A percentile compares a stretch with the other conserved stretches of the same genome.
Evolutionary conservation across 2,797 vertebrate genomes (phyloP).

Genomic region (Acanthurus leucopareius): DNA sequence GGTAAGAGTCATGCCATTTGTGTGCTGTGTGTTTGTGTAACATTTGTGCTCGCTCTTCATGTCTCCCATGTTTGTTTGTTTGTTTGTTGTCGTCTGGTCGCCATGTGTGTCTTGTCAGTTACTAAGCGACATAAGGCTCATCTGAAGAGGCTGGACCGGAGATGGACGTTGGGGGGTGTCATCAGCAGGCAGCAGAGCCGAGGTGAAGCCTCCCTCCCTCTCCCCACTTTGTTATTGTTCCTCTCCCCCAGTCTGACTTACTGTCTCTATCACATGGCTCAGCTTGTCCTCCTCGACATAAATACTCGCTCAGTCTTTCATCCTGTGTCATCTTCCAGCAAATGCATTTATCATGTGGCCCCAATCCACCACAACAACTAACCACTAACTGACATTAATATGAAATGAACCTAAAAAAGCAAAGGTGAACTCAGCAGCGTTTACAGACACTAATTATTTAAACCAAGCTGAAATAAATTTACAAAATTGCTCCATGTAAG

Average conservation of each 20-base stretch:
- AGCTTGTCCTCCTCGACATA: slow-evolving; percentile 32
- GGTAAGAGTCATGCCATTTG: slow-evolving; percentile 60
- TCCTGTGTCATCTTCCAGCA: slow-evolving; percentile 45
- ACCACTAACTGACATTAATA: slow-evolving; percentile 71
- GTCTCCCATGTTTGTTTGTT: slow-evolving; percentile 72
- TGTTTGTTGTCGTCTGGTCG: slow-evolving; percentile 68
- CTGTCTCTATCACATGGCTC: slow-evolving; percentile 65
- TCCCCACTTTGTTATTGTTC: neutral
- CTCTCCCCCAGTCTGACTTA: slow-evolving; percentile 44
- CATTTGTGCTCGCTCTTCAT: slow-evolving; percentile 74
- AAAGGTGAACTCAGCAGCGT: slow-evolving; percentile 66
- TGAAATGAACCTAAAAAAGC: slow-evolving; percentile 53
- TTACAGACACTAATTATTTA: slow-evolving; percentile 60
- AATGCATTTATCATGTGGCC: slow-evolving; percentile 57
- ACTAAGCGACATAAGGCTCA: slow-evolving; percentile 99
- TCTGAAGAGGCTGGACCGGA: slow-evolving; percentile 99
- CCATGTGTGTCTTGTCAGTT: slow-evolving; percentile 87
- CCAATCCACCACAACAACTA: slow-evolving; percentile 47
- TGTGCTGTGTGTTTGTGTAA: slow-evolving; percentile 73
- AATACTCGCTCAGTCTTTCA: slow-evolving; percentile 48
- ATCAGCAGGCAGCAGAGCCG: slow-evolving; percentile 99
- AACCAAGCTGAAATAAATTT: slow-evolving; percentile 54
- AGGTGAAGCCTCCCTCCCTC: slow-evolving; percentile 90
- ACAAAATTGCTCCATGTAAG: slow-evolving; percentile 45
- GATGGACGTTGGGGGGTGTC: slow-evolving; percentile 99